A percentile compares a stretch with the other conserved stretches of the same genome.
These are phyloP conservation scores for Helicoverpa armigera DNA, from an alignment of 1,140 invertebrate genomes.

Conservation along the genomic window DNA sequence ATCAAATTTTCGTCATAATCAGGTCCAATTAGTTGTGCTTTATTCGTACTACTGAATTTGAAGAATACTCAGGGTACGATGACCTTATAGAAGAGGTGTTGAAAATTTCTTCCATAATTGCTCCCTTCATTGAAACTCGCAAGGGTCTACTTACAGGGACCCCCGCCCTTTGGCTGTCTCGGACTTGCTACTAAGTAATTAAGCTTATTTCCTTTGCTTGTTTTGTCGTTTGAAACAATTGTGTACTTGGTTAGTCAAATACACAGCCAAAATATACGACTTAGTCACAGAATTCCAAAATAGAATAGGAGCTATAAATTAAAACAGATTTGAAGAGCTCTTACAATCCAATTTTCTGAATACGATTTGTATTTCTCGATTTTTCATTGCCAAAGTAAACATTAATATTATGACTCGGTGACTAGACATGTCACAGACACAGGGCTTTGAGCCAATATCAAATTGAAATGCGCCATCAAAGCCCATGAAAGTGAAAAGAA, in stretches of 20 bases:
- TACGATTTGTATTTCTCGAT: slow-evolving; percentile 24
- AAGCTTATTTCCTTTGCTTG: slow-evolving; percentile 84
- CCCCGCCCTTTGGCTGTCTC: slow-evolving; percentile 74
- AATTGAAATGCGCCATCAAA: slow-evolving; percentile 68
- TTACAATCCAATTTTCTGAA: background rate
- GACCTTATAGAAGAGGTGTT: slow-evolving; percentile 72
- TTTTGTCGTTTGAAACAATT: slow-evolving; percentile 78
- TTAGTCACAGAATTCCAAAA: slow-evolving; percentile 7
- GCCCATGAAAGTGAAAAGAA: slow-evolving; percentile 72
- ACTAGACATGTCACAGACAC: slow-evolving; percentile 63
- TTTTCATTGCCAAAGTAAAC: slow-evolving; percentile 47
- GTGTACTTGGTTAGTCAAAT: slow-evolving; percentile 51
- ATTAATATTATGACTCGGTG: slow-evolving; percentile 52
- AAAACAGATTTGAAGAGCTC: background rate
- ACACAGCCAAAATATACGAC: background rate
- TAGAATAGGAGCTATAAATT: background rate
- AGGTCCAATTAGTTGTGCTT: slow-evolving; percentile 7
- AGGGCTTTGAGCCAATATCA: slow-evolving; percentile 58
- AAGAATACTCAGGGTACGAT: slow-evolving; percentile 54
- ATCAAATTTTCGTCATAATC: slow-evolving; percentile 11
- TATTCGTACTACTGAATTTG: slow-evolving; percentile 42
- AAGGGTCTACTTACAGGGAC: slow-evolving; percentile 79
- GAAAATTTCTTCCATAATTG: slow-evolving; percentile 82
- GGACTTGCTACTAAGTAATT: slow-evolving; percentile 84
- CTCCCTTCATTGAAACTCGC: slow-evolving; percentile 77